Percentiles rank a stretch among this genome's conserved stretches.
Evolutionary conservation across 2,113 vertebrate genomes (phyloP).

Genomic region (Etheostoma cragini): DNA sequence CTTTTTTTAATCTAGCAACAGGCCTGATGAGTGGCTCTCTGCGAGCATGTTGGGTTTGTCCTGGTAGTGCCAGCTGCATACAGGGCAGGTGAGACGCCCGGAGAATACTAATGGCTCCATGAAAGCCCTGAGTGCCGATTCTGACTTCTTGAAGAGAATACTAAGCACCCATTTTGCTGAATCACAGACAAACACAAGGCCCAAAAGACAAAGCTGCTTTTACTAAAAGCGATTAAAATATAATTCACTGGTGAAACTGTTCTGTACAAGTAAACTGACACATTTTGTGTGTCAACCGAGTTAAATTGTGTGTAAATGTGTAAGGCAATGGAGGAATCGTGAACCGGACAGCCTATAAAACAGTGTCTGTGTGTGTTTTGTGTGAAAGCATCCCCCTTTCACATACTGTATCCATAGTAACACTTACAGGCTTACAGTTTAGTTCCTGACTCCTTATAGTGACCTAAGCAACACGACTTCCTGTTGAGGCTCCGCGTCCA

Average conservation of each 20-base stretch:
- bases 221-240: constrained; percentile 10
- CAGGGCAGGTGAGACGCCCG: constrained; percentile 58
- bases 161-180: constrained; percentile 75
- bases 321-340: background rate
- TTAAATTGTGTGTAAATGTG: background rate
- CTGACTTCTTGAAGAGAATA: constrained; percentile 65
- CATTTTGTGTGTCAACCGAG: background rate
- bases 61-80: constrained; percentile 69
- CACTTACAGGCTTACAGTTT: constrained; percentile 45
- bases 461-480: constrained; percentile 62
- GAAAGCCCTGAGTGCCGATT: constrained; percentile 62
- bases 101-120: constrained; percentile 76
- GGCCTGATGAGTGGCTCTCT: constrained; percentile 26
- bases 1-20: constrained; percentile 30
- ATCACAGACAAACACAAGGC: constrained; percentile 61
- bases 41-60: constrained; percentile 46
- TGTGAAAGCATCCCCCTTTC: constrained; percentile 38
- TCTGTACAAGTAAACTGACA: constrained; percentile 19
- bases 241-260: background rate
- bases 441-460: constrained; percentile 49
- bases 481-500: constrained; percentile 43
- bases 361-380: constrained; percentile 18
- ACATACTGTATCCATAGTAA: constrained; percentile 33
- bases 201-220: constrained; percentile 23
- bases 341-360: constrained; percentile 29